Conservation (phyloP, 2,113 vertebrate species). For the Microtus oregoni region DNA sequence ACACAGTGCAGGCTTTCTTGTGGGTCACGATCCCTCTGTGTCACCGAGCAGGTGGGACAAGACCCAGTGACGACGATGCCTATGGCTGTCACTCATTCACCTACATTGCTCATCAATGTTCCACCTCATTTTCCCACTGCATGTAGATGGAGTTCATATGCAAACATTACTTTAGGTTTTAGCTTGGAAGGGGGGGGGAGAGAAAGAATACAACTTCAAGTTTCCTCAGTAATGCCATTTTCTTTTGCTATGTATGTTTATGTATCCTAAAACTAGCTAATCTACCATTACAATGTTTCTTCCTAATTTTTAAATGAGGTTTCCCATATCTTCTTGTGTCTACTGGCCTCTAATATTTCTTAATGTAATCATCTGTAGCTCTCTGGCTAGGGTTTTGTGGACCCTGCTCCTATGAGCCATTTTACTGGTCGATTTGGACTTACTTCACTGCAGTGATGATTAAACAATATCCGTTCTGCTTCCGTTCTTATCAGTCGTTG, state of each 20-base stretch:
- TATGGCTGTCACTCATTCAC: not conserved
- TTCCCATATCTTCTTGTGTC: not conserved
- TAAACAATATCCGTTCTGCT: not conserved
- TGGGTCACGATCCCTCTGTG: not conserved
- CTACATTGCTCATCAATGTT: constrained; percentile 4
- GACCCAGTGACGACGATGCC: not conserved
- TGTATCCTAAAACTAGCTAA: not conserved
- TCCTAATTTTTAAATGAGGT: constrained; percentile 15
- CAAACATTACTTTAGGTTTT: not conserved
- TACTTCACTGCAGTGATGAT: not conserved
- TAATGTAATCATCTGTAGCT: not conserved
- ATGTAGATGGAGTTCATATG: not conserved
- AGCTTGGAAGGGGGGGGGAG: not conserved
- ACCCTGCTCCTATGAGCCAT: not conserved
- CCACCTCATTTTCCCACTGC: not conserved
- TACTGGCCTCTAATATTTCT: not conserved
- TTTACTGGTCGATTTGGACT: not conserved
- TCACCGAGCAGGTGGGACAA: not conserved
- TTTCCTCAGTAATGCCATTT: constrained; percentile 12
- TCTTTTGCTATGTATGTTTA: constrained; percentile 29
- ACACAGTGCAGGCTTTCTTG: not conserved
- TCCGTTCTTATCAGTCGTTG: not conserved
- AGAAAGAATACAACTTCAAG: no score
- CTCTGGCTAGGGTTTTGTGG: not conserved
- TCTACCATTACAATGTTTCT: not conserved